Evolutionary conservation across 1,140 invertebrate genomes (phyloP), one percentile per base, ranked within the genome.

Genomic region (Leptinotarsa lineolata): DNA sequence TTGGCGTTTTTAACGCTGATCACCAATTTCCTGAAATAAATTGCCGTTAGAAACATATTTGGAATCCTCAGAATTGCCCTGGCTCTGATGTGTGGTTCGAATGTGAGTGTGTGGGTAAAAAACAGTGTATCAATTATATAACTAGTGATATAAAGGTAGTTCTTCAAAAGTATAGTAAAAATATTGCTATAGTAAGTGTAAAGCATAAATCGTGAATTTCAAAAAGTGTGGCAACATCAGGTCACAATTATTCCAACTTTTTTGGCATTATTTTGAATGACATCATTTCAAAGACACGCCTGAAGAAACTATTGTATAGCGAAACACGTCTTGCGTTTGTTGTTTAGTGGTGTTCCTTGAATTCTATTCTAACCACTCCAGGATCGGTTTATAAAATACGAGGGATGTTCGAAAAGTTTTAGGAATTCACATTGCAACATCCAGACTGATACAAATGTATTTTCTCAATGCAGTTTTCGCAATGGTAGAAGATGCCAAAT

Each of bases 21-120:
- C 80, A 78, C 80, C 78, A 79, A 80, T 76, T 76, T 82, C 81
- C 81, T 82, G 81, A 81, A 82, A 82, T 77, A 70, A 77, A 78
- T 45, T 15, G 20, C 18, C 16, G 21, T 68, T 68, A 68, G 65
- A 68, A 22, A 65, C n/a, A 67, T 48, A 54, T 61, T 72, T 58
- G 58, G 15, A 54, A 54, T 13, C 15, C n/a, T 16, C 4, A 54
- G 4, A 15, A 18, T 6, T 12, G n/a, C 15, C 48, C 48, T 16
- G 48, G 48, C 48, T 54, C 48, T 54, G 48, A 54, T 4, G 48
- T 54, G 48, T 54, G 48, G n/a, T 54, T 54, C n/a, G 4, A 54
- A 54, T 16, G n/a, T 54, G 15, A 54, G 48, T n/a, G 48, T n/a
- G 48, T 54, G 48, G 48, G 6, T 5, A 16, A 0, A 54, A 54